Percentiles rank a stretch among this genome's conserved stretches.
Evolutionary conservation across 2,888 invertebrate genomes (phyloP).

Genomic region (Carpatolechia fugitivella): DNA sequence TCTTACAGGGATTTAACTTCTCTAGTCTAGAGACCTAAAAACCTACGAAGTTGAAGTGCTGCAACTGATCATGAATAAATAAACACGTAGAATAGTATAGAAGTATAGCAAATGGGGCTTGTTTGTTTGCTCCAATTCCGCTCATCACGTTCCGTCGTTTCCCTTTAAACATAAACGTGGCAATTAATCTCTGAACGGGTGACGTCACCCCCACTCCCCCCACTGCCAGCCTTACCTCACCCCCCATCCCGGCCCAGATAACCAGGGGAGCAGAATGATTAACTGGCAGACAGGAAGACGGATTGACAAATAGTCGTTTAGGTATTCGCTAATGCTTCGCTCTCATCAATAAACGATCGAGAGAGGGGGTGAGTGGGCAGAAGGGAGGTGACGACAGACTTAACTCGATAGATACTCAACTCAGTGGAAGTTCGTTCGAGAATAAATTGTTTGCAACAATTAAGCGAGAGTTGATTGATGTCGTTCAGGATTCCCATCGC

Average conservation of each 20-base stretch:
- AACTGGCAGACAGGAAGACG: slow-evolving; percentile 74
- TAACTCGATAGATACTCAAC: slow-evolving; percentile 32
- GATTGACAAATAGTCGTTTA: slow-evolving; percentile 78
- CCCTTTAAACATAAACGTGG: slow-evolving; percentile 62
- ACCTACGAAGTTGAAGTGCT: no score
- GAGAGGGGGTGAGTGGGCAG: slow-evolving; percentile 19
- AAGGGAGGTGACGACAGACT: slow-evolving; percentile 28
- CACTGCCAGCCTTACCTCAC: slow-evolving; percentile 23
- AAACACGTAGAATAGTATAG: not conserved
- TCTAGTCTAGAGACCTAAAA: no score
- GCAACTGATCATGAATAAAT: no score
- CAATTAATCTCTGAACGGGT: slow-evolving; percentile 74
- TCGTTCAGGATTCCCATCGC: slow-evolving; percentile 15
- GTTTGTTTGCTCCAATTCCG: slow-evolving; percentile 51
- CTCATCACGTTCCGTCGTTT: slow-evolving; percentile 46
- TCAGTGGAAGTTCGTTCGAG: slow-evolving; percentile 32
- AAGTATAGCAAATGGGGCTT: slow-evolving; percentile 10
- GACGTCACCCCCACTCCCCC: slow-evolving; percentile 49
- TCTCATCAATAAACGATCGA: slow-evolving; percentile 72
- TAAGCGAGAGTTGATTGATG: slow-evolving; percentile 33
- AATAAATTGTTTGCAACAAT: slow-evolving; percentile 42
- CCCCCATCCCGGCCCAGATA: slow-evolving; percentile 48
- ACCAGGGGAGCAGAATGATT: slow-evolving; percentile 71
- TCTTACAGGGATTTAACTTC: no score
- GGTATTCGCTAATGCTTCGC: slow-evolving; percentile 74